Conservation (phyloP, 2,797 vertebrate species). For the Podarcis lilfordi region DNA sequence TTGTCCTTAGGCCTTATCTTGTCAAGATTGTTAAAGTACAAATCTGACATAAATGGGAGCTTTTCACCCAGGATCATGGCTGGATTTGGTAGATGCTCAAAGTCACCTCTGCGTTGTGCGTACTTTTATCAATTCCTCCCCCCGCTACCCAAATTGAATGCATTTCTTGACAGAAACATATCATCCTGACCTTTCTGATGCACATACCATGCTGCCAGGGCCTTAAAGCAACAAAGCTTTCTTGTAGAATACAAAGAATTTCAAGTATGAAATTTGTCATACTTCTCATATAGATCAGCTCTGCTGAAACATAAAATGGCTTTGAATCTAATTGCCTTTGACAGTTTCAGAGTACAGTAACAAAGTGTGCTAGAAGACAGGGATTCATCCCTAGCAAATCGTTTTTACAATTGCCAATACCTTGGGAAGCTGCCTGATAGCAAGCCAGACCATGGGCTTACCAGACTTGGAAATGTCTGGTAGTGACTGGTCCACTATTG, state of each 20-base stretch:
- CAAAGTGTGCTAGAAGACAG: not conserved
- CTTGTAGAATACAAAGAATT: constrained; percentile 6
- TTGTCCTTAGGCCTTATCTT: constrained; percentile 21
- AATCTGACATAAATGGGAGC: constrained; percentile 19
- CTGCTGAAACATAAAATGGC: constrained; percentile 21
- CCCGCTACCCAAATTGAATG: not conserved
- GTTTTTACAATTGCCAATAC: not conserved
- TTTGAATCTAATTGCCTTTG: constrained; percentile 35
- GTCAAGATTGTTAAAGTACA: constrained; percentile 31
- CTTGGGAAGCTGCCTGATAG: not conserved
- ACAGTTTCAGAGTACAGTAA: constrained; percentile 47
- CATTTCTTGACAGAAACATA: not conserved
- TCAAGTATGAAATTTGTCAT: not conserved
- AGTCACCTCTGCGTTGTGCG: not conserved
- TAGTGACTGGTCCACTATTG: too few species aligned
- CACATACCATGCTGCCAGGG: not conserved
- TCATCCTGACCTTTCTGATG: not conserved
- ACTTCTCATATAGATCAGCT: not conserved
- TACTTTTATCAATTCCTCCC: not conserved
- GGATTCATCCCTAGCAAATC: not conserved
- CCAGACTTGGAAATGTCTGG: too few species aligned
- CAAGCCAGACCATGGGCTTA: too few species aligned
- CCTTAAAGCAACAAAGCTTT: constrained; percentile 1
- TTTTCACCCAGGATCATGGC: not conserved
- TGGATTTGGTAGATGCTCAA: constrained; percentile 26